Conservation (phyloP, 1,140 invertebrate genomes). For the Elysia chlorotica region DNA sequence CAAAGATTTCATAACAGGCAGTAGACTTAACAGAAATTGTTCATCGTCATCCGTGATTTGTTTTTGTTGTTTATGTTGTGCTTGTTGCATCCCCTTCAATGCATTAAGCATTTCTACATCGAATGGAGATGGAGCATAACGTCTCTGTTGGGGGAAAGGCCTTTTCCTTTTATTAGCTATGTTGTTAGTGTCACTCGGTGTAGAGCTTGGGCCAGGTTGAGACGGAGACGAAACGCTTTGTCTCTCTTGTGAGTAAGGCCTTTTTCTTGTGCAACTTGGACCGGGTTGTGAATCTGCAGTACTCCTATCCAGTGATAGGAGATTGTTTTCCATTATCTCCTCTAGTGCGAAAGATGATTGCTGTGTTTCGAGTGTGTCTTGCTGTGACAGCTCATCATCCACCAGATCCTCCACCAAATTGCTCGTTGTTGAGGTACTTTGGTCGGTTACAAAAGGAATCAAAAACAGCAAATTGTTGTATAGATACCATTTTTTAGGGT, state of each 20-base stretch:
- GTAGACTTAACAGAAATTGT: slow-evolving; percentile 2
- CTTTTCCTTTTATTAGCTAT: not conserved
- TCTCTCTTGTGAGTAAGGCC: too few species aligned
- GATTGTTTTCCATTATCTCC: slow-evolving; percentile 1
- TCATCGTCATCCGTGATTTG: not conserved
- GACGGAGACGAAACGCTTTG: not conserved
- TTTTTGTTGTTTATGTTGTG: not conserved
- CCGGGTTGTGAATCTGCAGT: not conserved
- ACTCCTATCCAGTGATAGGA: not conserved
- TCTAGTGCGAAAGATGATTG: not conserved
- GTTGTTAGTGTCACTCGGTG: not conserved
- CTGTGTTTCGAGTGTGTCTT: not conserved
- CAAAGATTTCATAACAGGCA: not conserved
- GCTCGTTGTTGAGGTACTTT: slow-evolving; percentile 1
- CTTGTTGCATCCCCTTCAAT: not conserved
- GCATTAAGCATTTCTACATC: slow-evolving; percentile 4
- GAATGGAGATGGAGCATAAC: not conserved
- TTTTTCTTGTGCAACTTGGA: too few species aligned
- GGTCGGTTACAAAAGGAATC: not conserved
- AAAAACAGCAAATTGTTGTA: slow-evolving; percentile 3
- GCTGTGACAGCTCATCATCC: not conserved
- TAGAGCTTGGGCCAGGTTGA: slow-evolving; percentile 1
- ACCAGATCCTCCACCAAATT: not conserved
- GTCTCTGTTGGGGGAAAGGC: not conserved
- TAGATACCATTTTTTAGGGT: slow-evolving; percentile 5